Evolutionary conservation across 2,888 invertebrate species (phyloP), one percentile per base, ranked within the genome.

Genomic region (Agrochola circellaris): DNA sequence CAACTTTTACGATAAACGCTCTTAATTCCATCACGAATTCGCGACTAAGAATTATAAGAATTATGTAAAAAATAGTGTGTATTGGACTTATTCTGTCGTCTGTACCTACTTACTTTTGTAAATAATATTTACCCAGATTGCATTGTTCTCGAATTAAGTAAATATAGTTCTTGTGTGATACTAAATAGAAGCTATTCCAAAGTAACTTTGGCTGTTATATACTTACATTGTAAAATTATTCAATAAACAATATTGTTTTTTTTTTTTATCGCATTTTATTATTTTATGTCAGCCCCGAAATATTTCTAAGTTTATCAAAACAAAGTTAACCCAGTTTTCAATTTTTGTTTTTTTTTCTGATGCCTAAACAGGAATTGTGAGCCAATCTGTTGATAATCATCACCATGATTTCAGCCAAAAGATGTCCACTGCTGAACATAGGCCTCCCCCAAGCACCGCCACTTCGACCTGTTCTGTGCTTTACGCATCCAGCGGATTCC

Each of bases 141-240:
- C 61, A 58, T 51, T 71, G 67, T 83, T 60, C 58, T 82, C 72
- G 68, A 81, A 65, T 68, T 42, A 75, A 58, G 38, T 51, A 45
- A 70, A 73, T 69, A 73, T 77, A 48, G 45, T 70, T 13, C n/a
- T 56, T 82, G 70, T 69, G 8, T 56, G 15, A 70, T 51, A 62
- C 42, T 26, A 20, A 60, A 71, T 81, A 77, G 56, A 80, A 66
- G 13, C 69, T 60, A 76, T 76, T 82, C 58, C 69, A 76, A 80
- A 64, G 75, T 76, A 65, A 80, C 65, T 60, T 66, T 67, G 76
- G 72, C 76, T 83, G 82, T 83, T 80, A 80, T 73, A 51, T 56
- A 68, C 48, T 23, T 60, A 60, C 38, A 64, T 74, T 79, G 54
- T 83, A 60, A 75, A 72, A 68, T 2, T 51, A 69, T 64, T 65